Evolutionary conservation across 2,888 invertebrate species (phyloP).

Genomic region (Cecidostiba fungosa): DNA sequence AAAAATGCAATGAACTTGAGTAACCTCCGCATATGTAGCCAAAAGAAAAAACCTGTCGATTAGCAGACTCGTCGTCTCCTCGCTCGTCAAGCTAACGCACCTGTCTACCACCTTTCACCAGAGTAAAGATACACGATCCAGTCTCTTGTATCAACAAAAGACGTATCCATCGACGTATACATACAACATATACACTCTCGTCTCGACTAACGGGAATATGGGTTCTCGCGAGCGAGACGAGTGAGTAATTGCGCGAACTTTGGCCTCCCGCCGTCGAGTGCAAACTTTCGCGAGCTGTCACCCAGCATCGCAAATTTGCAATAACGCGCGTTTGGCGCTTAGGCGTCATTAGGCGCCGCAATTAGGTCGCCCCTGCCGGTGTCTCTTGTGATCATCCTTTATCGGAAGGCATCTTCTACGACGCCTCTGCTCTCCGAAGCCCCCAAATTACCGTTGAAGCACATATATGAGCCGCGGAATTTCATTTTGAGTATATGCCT

Average conservation of each 20-base stretch:
- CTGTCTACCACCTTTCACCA: background rate
- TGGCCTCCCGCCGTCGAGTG: background rate
- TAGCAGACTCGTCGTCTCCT: background rate
- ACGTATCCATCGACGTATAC: background rate
- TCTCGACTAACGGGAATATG: background rate
- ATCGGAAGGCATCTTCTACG: background rate
- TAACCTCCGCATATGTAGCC: background rate
- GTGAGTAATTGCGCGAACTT: slow-evolving; percentile 56
- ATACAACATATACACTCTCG: background rate
- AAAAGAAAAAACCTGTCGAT: background rate
- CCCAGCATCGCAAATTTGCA: slow-evolving; percentile 52
- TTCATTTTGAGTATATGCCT: background rate
- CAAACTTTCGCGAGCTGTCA: slow-evolving; percentile 21
- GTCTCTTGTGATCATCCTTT: slow-evolving; percentile 21
- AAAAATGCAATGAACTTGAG: background rate
- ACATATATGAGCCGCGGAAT: background rate
- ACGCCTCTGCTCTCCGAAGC: background rate
- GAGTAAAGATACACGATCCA: background rate
- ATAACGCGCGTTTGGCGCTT: slow-evolving; percentile 27
- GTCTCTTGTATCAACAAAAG: background rate
- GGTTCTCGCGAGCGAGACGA: slow-evolving; percentile 9
- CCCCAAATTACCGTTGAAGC: background rate
- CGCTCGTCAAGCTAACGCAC: too few relatives aligned
- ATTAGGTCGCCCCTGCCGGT: slow-evolving; percentile 34
- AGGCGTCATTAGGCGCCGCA: slow-evolving; percentile 46